A percentile compares a stretch with the other conserved stretches of the same genome.
Conservation (phyloP, 2,113 vertebrate species). For the Procavia capensis region DNA sequence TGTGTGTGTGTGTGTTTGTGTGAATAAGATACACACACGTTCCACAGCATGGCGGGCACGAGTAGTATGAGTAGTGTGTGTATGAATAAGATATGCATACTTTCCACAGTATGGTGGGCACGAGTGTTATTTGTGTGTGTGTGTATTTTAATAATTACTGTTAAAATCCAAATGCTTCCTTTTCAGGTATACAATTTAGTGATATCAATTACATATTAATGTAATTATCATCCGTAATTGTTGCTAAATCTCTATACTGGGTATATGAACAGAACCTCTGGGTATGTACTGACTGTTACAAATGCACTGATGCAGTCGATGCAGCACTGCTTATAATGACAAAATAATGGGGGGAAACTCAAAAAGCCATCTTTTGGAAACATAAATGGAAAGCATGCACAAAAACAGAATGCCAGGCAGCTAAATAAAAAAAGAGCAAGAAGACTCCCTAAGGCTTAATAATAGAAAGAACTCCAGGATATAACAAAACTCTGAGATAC, state of each 20-base stretch:
- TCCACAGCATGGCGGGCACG: background rate
- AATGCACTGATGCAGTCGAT: background rate
- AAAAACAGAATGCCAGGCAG: background rate
- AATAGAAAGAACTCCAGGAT: background rate
- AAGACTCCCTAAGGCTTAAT: background rate
- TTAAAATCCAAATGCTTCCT: too few species aligned
- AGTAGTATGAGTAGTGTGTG: background rate
- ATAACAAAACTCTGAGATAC: too few species aligned
- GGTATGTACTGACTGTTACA: background rate
- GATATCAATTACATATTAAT: too few species aligned
- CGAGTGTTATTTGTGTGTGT: background rate
- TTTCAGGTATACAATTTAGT: too few species aligned
- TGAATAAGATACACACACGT: background rate
- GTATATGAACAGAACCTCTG: background rate
- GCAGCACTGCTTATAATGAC: background rate
- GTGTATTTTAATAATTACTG: background rate
- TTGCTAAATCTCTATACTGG: background rate
- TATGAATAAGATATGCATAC: background rate
- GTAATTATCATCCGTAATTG: too few species aligned
- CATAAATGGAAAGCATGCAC: background rate
- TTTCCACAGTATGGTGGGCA: background rate
- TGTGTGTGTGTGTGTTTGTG: background rate
- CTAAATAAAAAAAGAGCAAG: background rate
- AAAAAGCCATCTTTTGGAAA: constrained; percentile 43
- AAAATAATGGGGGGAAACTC: background rate